Evolutionary conservation across 2,797 vertebrate genomes (phyloP).

Genomic region (Sparus aurata): DNA sequence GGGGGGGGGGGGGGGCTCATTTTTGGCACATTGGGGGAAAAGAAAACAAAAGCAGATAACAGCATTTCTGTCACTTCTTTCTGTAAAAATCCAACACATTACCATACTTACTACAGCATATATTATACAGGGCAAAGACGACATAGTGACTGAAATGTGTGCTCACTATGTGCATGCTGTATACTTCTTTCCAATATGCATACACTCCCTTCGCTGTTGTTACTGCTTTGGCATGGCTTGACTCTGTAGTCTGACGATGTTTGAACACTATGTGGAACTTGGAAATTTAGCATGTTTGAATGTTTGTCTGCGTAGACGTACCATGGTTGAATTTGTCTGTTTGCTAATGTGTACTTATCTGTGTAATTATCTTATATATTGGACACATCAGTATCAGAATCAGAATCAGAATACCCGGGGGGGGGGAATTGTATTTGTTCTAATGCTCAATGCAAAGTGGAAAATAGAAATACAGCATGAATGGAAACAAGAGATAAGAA

Average conservation of each 20-base stretch:
- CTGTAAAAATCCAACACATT: slow-evolving; percentile 7
- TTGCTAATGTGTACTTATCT: neutral
- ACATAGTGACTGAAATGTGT: neutral
- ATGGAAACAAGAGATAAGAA: no score
- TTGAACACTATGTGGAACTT: neutral
- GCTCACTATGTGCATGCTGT: no score
- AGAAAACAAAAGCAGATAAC: neutral
- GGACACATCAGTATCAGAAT: no score
- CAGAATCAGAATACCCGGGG: no score
- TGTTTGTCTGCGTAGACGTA: neutral
- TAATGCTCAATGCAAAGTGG: no score
- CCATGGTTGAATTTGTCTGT: neutral
- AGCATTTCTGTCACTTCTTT: neutral
- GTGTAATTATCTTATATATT: neutral
- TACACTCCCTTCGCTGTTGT: neutral
- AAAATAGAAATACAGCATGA: no score
- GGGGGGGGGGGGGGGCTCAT: neutral
- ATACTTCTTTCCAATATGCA: no score
- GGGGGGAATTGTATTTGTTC: no score
- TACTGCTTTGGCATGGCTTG: slow-evolving; percentile 1
- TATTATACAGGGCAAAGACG: neutral
- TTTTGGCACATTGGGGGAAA: neutral
- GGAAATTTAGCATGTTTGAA: neutral
- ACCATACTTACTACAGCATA: no score
- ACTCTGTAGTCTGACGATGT: slow-evolving; percentile 2